Evolutionary conservation across 2,113 vertebrate genomes (phyloP), one percentile per base, ranked within the genome.

Genomic region (Chitala chitala): DNA sequence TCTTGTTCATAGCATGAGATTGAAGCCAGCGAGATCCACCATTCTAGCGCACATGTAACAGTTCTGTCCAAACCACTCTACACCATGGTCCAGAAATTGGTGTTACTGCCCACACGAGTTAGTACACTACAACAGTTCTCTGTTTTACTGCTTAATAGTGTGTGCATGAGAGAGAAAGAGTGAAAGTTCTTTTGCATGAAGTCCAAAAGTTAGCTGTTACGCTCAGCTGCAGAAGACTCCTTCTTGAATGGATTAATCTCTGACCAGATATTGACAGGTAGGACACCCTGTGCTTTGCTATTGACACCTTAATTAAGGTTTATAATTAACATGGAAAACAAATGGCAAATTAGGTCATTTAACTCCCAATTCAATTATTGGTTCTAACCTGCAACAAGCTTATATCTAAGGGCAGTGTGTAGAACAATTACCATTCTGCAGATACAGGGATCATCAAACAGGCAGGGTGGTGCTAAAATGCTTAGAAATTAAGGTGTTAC

Each of bases 341-440:
- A 84, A 85, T 81, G 72, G 66, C 79, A 75, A 71, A 84, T 44
- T 82, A 82, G 85, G 78, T 84, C 77, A 81, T 79, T 79, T 78
- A 72, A 82, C 78, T 74, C 70, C 46, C 77, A 82, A 81, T 85
- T 84, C 78, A 87, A 82, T 87, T 84, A 82, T 55, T 78, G 65
- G 36, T 76, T 72, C 69, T 80, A 69, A 83, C 69, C 76, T 78
- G 75, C 74, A 82, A 75, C 46, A 4, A 55, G 73, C 44, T 68
- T 13, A 64, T 63, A 68, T 66, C 70, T 72, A 77, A 85, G 82
- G 85, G 80, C 76, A 82, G 55, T 72, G 38, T 9, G 3, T 20
- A 74, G 22, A 68, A 40, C 77, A 80, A 85, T 85, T 81, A 84
- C 15, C 22, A 54, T 12, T 44, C 44, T 40, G 71, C 69, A 72